A percentile compares a stretch with the other conserved stretches of the same genome.
These are phyloP conservation scores for Ditula angustiorana DNA, from an alignment of 2,888 invertebrate genomes.

Conservation along the genomic window DNA sequence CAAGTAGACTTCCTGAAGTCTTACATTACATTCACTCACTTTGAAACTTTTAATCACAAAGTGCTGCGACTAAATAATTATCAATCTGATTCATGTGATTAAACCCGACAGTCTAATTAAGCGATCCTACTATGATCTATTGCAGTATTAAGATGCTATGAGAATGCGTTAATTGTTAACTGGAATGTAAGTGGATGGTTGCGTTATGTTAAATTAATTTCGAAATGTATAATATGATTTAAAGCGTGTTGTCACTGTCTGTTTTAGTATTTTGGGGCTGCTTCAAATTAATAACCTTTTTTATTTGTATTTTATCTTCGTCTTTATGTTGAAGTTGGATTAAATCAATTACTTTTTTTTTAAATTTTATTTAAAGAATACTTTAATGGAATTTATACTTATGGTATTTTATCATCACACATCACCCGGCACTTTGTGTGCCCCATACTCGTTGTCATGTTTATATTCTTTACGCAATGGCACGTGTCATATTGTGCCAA, in stretches of 20 bases:
- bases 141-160: conserved; percentile 7
- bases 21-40: neutral
- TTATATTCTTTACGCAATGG: neutral
- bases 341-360: too few species aligned
- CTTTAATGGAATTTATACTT: too few species aligned
- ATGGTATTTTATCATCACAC: neutral
- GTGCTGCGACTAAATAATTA: neutral
- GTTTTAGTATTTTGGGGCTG: too few species aligned
- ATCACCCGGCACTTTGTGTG: neutral
- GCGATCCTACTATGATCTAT: neutral
- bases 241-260: neutral
- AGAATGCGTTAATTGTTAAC: neutral
- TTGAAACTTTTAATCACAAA: conserved; percentile 14
- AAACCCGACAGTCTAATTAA: conserved; percentile 9
- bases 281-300: too few species aligned
- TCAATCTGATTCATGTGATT: conserved; percentile 10
- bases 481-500: neutral
- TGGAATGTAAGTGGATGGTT: conserved; percentile 3
- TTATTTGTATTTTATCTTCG: too few species aligned
- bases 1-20: conserved; percentile 2
- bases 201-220: neutral
- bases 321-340: too few species aligned
- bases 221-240: neutral
- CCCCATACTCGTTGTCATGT: neutral
- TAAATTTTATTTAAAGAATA: too few species aligned